Evolutionary conservation across 2,888 invertebrate genomes (phyloP).

Genomic region (Malachius bipustulatus): DNA sequence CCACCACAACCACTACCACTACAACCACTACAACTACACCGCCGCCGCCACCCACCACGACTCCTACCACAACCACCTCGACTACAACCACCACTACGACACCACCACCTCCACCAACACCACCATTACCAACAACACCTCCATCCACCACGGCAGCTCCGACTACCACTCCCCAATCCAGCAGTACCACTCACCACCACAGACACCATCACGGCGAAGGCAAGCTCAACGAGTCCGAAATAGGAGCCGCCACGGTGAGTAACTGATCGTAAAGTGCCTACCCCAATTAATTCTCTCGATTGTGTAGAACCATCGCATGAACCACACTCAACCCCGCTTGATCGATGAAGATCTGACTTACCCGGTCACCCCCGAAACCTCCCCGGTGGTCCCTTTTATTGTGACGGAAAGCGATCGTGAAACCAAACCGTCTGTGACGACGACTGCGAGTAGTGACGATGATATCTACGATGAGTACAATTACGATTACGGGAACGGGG

Average conservation of each 20-base stretch:
- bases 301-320: too few species aligned
- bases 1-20: conserved; percentile 17
- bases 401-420: too few species aligned
- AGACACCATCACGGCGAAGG: conserved; percentile 39
- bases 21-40: conserved; percentile 19
- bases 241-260: too few species aligned
- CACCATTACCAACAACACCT: conserved; percentile 16
- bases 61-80: conserved; percentile 13
- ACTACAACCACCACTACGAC: too few species aligned
- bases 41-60: conserved; percentile 13
- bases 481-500: conserved; percentile 35
- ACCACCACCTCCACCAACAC: conserved; percentile 16
- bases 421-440: not conserved
- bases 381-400: too few species aligned
- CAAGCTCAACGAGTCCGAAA: conserved; percentile 10
- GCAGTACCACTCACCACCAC: conserved; percentile 32
- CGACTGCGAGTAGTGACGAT: not conserved
- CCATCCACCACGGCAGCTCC: conserved; percentile 17
- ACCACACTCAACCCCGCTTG: too few species aligned
- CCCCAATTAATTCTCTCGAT: too few species aligned
- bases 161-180: conserved; percentile 6
- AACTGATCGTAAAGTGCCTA: too few species aligned
- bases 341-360: too few species aligned
- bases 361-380: too few species aligned
- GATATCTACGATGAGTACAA: not conserved